Percentiles rank a stretch among this genome's conserved stretches.
Evolutionary conservation across 2,888 invertebrate species (phyloP).

Genomic region (Torymus tubicola): DNA sequence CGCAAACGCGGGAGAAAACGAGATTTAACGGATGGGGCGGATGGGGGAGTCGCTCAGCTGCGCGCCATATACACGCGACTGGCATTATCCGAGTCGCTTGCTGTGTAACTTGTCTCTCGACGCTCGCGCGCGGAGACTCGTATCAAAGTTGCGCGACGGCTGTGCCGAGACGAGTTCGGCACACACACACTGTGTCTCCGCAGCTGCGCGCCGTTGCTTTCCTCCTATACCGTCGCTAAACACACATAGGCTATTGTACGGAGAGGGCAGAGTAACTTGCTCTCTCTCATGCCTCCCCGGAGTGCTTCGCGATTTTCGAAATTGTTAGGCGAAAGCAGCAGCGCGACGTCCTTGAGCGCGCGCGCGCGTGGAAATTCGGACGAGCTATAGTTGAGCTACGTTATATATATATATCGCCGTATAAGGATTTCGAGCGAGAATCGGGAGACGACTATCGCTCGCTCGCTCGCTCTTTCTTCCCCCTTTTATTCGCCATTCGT

Average conservation of each 20-base stretch:
- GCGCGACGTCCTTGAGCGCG: too few relatives aligned
- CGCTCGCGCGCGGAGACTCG: slow-evolving; percentile 54
- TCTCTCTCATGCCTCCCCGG: not conserved
- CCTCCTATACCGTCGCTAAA: too few relatives aligned
- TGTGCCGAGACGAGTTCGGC: not conserved
- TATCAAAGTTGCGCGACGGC: slow-evolving; percentile 64
- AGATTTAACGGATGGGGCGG: slow-evolving; percentile 10
- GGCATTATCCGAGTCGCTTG: slow-evolving; percentile 58
- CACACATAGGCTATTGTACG: not conserved
- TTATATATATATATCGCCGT: too few relatives aligned
- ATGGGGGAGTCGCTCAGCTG: not conserved
- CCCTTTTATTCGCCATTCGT: slow-evolving; percentile 8
- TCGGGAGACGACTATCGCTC: not conserved
- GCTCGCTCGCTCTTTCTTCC: not conserved
- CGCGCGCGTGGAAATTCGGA: too few relatives aligned
- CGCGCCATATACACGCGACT: slow-evolving; percentile 1
- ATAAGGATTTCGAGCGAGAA: too few relatives aligned
- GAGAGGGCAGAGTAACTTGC: not conserved
- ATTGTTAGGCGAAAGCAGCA: too few relatives aligned
- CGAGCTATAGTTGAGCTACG: too few relatives aligned
- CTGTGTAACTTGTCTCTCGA: slow-evolving; percentile 66
- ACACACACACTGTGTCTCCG: too few relatives aligned
- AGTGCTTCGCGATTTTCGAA: not conserved
- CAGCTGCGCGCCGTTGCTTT: slow-evolving; percentile 3
- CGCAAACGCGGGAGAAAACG: slow-evolving; percentile 23